Conservation (phyloP, 2,888 invertebrate genomes). For the Drosophila nr. perissopoda region DNA sequence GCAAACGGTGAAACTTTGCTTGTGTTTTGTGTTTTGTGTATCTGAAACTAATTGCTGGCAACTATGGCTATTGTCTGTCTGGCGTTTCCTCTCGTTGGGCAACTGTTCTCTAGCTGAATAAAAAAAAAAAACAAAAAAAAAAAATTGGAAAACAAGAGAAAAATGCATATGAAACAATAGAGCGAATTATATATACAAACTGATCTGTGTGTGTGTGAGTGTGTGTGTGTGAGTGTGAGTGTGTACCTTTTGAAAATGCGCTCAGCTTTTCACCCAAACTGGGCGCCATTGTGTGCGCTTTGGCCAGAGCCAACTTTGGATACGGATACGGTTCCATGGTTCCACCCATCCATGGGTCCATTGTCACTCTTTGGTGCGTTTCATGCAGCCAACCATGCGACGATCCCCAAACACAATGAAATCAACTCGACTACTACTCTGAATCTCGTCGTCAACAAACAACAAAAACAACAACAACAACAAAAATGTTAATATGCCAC, state of each 20-base stretch:
- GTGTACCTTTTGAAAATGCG: conserved; percentile 52
- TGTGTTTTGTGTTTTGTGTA: conserved; percentile 20
- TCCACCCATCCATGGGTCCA: conserved; percentile 56
- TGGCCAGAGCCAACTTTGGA: conserved; percentile 54
- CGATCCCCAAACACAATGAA: conserved; percentile 51
- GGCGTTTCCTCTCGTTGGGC: conserved; percentile 49
- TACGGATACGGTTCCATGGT: conserved; percentile 62
- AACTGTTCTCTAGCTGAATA: conserved; percentile 36
- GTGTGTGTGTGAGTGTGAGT: neutral
- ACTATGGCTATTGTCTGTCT: conserved; percentile 59
- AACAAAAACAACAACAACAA: neutral
- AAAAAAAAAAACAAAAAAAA: neutral
- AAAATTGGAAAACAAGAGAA: conserved; percentile 22
- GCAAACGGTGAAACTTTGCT: conserved; percentile 38
- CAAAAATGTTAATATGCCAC: conserved; percentile 51
- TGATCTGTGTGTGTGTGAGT: conserved; percentile 5
- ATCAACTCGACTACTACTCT: conserved; percentile 27
- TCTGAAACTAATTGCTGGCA: conserved; percentile 62
- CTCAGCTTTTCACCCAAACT: conserved; percentile 67
- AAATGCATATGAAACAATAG: conserved; percentile 65
- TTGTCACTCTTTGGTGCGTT: conserved; percentile 69
- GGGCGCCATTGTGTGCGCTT: conserved; percentile 59
- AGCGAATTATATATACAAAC: conserved; percentile 49
- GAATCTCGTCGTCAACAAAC: conserved; percentile 12
- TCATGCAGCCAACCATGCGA: conserved; percentile 68